Evolutionary conservation across 2,113 vertebrate genomes (phyloP), one percentile per base, ranked within the genome.

Genomic region (Rhea americana): DNA sequence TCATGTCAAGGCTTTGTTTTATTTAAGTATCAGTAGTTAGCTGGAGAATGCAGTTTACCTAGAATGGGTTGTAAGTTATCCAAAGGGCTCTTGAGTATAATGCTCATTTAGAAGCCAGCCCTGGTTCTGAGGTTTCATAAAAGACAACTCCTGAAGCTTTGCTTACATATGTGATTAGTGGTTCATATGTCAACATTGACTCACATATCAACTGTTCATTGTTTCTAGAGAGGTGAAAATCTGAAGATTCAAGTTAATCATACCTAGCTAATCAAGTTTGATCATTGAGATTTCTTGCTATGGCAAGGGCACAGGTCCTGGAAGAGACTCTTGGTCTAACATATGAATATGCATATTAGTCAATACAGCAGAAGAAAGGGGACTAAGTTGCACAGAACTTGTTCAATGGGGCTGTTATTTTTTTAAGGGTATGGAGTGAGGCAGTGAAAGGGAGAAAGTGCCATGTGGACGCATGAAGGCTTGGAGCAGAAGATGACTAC

Each of bases 201-300:
- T 85, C 48, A 25, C 5, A 1, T 56, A 66, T 22, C 20, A 58
- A 13, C n/a, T 0, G 0, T 37, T 83, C 21, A 24, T 55, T 83
- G 5, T 82, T 91, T 82, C 32, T 45, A 73, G 15, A 50, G 39
- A 87, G 25, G 30, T 47, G 50, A 66, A 85, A 95, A 53, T 28
- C n/a, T 51, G 39, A 61, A 70, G 13, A 16, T 85, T 16, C 20
- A 32, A 18, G 19, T 67, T 76, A 89, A 89, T 85, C 9, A 22
- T 37, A 19, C 32, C 25, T 48, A 16, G 19, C 5, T 79, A 61
- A 63, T 58, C 55, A 32, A 50, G n/a, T 55, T 18, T 79, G 32
- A 32, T 65, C 82, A n/a, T 28, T 0, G 15, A 76, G 47, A 65
- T 92, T 80, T 85, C 82, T 39, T 85, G 41, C 66, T 85, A 1